Percentiles rank a stretch among this genome's conserved stretches.
These are phyloP conservation scores for Danaus chrysippus DNA, from an alignment of 2,888 invertebrate genomes.

Conservation along the genomic window DNA sequence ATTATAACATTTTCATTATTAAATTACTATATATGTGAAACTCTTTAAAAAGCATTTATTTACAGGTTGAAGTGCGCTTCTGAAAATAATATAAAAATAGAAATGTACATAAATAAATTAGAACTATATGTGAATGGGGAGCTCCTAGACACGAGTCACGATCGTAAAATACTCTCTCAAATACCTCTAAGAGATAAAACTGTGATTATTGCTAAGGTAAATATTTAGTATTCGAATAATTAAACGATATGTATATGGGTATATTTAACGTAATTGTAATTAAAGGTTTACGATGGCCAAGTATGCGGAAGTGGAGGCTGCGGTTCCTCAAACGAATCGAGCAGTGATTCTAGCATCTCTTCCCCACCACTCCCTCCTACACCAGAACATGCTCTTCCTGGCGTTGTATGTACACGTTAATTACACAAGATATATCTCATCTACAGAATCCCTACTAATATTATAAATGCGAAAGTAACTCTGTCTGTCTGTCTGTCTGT, in stretches of 20 bases:
- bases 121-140: conserved; percentile 95
- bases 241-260: background rate
- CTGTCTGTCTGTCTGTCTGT: too few species aligned
- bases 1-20: conserved; percentile 13
- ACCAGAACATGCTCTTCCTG: conserved; percentile 93
- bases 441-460: too few species aligned
- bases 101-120: conserved; percentile 93
- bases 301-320: conserved; percentile 72
- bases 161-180: conserved; percentile 91
- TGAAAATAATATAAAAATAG: conserved; percentile 88
- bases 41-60: conserved; percentile 33
- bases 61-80: conserved; percentile 69
- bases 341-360: conserved; percentile 95
- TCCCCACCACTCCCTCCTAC: conserved; percentile 94
- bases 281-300: conserved; percentile 69
- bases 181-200: conserved; percentile 93
- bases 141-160: conserved; percentile 90
- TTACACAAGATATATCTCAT: background rate
- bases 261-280: conserved; percentile 6
- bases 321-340: conserved; percentile 85
- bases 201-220: conserved; percentile 80
- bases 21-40: conserved; percentile 14
- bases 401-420: conserved; percentile 83
- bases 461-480: too few species aligned
- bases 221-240: conserved; percentile 1